Evolutionary conservation across 2,888 invertebrate species (phyloP).

Genomic region (Aplocera efformata): DNA sequence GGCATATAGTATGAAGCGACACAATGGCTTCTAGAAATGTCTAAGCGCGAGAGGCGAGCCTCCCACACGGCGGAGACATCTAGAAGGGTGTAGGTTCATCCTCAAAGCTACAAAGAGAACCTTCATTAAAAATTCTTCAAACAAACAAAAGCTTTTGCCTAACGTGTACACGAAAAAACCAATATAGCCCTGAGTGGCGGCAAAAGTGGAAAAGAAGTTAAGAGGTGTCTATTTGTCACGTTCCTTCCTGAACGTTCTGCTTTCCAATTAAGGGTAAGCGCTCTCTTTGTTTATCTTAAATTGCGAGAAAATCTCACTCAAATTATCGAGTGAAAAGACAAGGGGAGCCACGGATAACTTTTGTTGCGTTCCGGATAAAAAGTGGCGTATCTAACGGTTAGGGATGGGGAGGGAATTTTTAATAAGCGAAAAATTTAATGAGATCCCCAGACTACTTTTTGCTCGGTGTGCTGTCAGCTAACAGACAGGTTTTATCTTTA

Average conservation of each 20-base stretch:
- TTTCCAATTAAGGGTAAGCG: conserved; percentile 81
- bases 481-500: conserved; percentile 45
- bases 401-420: conserved; percentile 76
- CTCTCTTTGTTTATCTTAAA: conserved; percentile 81
- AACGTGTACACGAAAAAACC: conserved; percentile 68
- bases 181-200: conserved; percentile 71
- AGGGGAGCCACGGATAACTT: conserved; percentile 71
- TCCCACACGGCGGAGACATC: conserved; percentile 5
- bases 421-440: conserved; percentile 81
- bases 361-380: conserved; percentile 71
- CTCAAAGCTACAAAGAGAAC: conserved; percentile 37
- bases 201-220: conserved; percentile 78
- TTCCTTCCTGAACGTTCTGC: conserved; percentile 78
- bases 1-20: no score
- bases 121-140: conserved; percentile 70
- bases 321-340: conserved; percentile 78
- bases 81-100: conserved; percentile 34
- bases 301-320: conserved; percentile 81
- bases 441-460: conserved; percentile 59
- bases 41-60: background rate
- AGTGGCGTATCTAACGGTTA: conserved; percentile 69
- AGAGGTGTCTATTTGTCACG: conserved; percentile 81
- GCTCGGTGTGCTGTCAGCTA: conserved; percentile 61
- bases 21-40: no score
- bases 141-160: conserved; percentile 69